Percentiles rank a stretch among this genome's conserved stretches.
Evolutionary conservation across 2,888 invertebrate species (phyloP).

Genomic region (Molanna angustata): DNA sequence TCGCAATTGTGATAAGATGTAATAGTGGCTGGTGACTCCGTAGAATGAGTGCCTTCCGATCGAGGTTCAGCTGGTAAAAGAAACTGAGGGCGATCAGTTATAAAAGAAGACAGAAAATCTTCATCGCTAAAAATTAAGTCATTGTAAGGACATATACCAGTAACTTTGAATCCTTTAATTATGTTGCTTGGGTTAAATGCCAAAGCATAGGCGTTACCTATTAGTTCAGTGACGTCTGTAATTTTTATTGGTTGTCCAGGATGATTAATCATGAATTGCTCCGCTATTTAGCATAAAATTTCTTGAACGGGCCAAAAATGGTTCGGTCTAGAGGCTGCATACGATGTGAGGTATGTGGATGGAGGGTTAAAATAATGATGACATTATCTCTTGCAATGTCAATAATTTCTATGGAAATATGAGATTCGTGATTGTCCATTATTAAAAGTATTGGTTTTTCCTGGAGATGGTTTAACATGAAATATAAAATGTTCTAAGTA

Average conservation of each 20-base stretch:
- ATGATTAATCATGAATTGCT: not conserved
- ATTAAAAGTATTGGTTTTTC: not conserved
- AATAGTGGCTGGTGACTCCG: too few relatives aligned
- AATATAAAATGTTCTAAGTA: not conserved
- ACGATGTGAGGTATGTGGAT: conserved; percentile 3
- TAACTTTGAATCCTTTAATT: not conserved
- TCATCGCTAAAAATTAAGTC: not conserved
- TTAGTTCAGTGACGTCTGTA: not conserved
- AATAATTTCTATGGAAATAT: conserved; percentile 1
- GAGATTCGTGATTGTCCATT: conserved; percentile 3
- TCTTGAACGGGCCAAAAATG: not conserved
- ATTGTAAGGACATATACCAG: not conserved
- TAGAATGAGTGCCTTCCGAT: too few relatives aligned
- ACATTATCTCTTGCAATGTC: not conserved
- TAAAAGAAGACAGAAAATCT: too few relatives aligned
- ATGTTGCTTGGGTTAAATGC: not conserved
- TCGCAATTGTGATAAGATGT: too few relatives aligned
- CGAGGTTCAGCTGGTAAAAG: too few relatives aligned
- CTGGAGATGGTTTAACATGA: not conserved
- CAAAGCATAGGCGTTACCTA: not conserved
- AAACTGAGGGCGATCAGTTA: too few relatives aligned
- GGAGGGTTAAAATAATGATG: conserved; percentile 1
- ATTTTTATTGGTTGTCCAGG: not conserved
- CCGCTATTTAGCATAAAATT: not conserved
- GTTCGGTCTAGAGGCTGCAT: conserved; percentile 6